Conservation (phyloP, 2,113 vertebrate genomes). For the Grallaria varia region DNA sequence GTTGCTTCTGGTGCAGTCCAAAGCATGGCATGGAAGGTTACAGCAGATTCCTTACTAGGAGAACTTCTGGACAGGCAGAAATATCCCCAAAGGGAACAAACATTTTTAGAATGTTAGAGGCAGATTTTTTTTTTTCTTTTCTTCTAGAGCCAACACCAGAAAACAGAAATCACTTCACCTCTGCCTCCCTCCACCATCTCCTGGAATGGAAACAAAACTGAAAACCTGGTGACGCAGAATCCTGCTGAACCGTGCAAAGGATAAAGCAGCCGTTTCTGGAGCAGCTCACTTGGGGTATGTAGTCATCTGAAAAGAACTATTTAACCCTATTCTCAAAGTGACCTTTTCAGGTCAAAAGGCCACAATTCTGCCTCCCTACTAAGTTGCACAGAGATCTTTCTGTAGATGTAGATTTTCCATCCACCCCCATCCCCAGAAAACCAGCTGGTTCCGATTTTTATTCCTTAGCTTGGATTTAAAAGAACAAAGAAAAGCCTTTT, state of each 20-base stretch:
- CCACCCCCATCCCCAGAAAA: background rate
- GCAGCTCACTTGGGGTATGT: background rate
- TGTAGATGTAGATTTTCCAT: slow-evolving; percentile 4
- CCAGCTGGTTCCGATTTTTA: slow-evolving; percentile 59
- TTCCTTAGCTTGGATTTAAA: slow-evolving; percentile 42
- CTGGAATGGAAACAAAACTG: background rate
- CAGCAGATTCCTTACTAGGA: background rate
- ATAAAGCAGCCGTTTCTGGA: background rate
- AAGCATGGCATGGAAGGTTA: background rate
- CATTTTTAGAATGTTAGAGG: background rate
- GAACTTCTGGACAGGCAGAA: background rate
- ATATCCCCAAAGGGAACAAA: background rate
- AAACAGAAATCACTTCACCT: background rate
- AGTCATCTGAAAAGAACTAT: background rate
- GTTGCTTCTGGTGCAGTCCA: background rate
- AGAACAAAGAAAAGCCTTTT: slow-evolving; percentile 48
- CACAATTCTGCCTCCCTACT: background rate
- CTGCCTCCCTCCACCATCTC: background rate
- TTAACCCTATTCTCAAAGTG: background rate
- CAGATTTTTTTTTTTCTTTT: background rate
- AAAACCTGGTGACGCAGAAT: slow-evolving; percentile 8
- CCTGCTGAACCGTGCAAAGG: background rate
- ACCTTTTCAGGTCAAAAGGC: background rate
- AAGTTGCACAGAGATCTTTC: background rate
- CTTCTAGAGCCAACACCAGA: slow-evolving; percentile 7